These are phyloP conservation scores for Aphaenogaster rudis DNA, from an alignment of 1,140 invertebrate species.

Conservation along the genomic window DNA sequence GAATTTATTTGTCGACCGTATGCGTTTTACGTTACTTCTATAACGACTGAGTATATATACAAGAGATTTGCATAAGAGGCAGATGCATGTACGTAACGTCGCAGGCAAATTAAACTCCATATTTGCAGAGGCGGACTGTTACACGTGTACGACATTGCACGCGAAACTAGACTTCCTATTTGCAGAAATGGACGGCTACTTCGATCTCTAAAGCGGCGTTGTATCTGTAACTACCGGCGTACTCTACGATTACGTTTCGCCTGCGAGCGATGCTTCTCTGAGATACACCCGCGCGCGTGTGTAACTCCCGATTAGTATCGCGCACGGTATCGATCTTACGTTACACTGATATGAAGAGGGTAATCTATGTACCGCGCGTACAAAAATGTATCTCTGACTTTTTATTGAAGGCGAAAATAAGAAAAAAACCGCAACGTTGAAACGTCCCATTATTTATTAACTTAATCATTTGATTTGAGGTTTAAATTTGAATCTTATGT, in stretches of 20 bases:
- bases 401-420: not conserved
- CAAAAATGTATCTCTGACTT: slow-evolving; percentile 6
- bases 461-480: not conserved
- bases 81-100: not conserved
- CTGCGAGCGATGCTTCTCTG: slow-evolving; percentile 57
- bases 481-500: not conserved
- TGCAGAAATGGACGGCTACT: slow-evolving; percentile 57
- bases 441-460: not conserved
- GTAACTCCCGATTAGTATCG: slow-evolving; percentile 62
- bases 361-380: slow-evolving; percentile 18
- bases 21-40: not conserved
- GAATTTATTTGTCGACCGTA: slow-evolving; percentile 10
- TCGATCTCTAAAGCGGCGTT: slow-evolving; percentile 54
- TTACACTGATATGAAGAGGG: slow-evolving; percentile 1
- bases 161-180: slow-evolving; percentile 66
- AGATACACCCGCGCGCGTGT: slow-evolving; percentile 38
- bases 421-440: not conserved
- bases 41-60: not conserved
- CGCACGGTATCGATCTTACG: slow-evolving; percentile 53
- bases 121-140: slow-evolving; percentile 42
- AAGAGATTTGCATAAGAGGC: slow-evolving; percentile 17
- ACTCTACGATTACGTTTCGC: slow-evolving; percentile 54
- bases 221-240: slow-evolving; percentile 44
- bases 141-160: slow-evolving; percentile 55
- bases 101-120: slow-evolving; percentile 8